phyloP scores from a whole-genome alignment of 2,113 vertebrate genomes.

The Mustelus asterias region DNA sequence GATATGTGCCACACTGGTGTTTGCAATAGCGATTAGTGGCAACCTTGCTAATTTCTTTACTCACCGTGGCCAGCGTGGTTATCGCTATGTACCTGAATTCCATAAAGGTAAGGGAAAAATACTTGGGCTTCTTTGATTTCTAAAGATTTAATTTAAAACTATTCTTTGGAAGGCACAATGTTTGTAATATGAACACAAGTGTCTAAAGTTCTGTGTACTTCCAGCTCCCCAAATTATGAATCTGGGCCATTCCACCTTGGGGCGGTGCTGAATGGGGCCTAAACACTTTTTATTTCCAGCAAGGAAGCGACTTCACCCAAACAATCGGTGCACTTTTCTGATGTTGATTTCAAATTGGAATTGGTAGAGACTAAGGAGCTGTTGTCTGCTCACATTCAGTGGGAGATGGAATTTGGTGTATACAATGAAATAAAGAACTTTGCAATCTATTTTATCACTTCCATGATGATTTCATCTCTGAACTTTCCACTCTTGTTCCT shows the following conservation, averaged over 20 bases:
- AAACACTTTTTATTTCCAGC: not conserved
- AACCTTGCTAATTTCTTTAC: constrained; percentile 85
- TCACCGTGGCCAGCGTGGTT: constrained; percentile 61
- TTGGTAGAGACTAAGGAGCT: not conserved
- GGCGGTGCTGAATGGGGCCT: not conserved
- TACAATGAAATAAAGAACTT: not conserved
- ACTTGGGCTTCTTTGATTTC: not conserved
- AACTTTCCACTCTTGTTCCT: not conserved
- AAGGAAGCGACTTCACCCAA: not conserved
- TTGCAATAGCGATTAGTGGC: constrained; percentile 89
- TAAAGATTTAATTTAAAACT: not conserved
- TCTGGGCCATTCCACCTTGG: not conserved
- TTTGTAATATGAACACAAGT: not conserved
- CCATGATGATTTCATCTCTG: too few species aligned
- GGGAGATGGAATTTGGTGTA: not conserved
- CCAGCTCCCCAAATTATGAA: not conserved
- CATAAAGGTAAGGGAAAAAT: constrained; percentile 72
- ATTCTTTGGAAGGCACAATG: not conserved
- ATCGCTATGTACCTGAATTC: constrained; percentile 86
- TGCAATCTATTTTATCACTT: too few species aligned
- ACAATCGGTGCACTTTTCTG: not conserved
- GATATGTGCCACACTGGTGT: constrained; percentile 95
- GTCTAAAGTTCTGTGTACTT: not conserved
- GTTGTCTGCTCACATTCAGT: not conserved
- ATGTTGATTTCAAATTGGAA: not conserved